These are phyloP conservation scores for Anarrhichthys ocellatus DNA, from an alignment of 2,113 vertebrate species.

Conservation along the genomic window DNA sequence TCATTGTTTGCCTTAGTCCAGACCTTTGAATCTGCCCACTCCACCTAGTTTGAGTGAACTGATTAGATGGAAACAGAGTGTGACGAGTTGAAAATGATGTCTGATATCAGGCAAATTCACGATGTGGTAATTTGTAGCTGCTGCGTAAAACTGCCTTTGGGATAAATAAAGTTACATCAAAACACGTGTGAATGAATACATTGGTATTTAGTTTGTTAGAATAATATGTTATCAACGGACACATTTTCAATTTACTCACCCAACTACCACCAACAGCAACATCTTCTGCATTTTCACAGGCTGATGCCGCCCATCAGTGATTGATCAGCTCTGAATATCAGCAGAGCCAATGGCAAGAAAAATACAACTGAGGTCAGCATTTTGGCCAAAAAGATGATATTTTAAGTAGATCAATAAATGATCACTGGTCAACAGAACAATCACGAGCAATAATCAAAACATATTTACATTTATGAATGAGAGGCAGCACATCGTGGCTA, in stretches of 20 bases:
- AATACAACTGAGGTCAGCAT: not conserved
- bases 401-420: not conserved
- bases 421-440: not conserved
- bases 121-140: not conserved
- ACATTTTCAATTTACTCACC: conserved; percentile 63
- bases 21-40: too few species aligned
- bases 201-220: not conserved
- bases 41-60: too few species aligned
- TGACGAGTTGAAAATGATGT: too few species aligned
- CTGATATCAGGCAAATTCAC: too few species aligned
- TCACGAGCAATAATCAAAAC: not conserved
- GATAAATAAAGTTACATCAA: not conserved
- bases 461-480: not conserved
- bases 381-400: not conserved
- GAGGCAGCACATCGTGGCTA: not conserved
- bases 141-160: not conserved
- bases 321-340: conserved; percentile 18
- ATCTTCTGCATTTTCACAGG: conserved; percentile 43
- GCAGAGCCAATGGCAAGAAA: not conserved
- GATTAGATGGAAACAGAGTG: too few species aligned
- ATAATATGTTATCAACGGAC: not conserved
- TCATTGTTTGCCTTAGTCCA: not conserved
- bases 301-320: conserved; percentile 24
- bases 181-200: not conserved
- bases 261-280: conserved; percentile 61